These are phyloP conservation scores for Athalia circularis DNA, from an alignment of 2,888 invertebrate genomes.

Conservation along the genomic window DNA sequence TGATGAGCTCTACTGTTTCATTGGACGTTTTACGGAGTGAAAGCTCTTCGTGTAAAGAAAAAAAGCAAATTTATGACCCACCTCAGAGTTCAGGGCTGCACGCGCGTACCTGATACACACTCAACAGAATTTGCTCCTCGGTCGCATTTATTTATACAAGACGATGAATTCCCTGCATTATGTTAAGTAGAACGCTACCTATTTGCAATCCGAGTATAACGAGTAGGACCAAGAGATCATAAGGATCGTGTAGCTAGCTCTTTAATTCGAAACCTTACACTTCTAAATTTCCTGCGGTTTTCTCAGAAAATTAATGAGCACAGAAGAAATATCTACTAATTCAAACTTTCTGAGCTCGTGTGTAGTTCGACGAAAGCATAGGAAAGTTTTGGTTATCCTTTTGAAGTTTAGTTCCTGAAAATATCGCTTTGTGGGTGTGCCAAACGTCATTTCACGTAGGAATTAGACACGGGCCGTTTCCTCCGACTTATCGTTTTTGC, in stretches of 20 bases:
- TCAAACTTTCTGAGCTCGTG: background rate
- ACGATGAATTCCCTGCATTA: background rate
- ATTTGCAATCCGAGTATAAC: background rate
- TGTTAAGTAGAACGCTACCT: background rate
- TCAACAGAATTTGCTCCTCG: background rate
- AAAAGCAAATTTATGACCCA: background rate
- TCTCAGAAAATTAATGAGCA: background rate
- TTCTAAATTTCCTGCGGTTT: background rate
- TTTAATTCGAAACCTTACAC: background rate
- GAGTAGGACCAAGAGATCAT: too few species aligned
- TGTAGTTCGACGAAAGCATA: background rate
- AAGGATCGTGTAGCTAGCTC: too few species aligned
- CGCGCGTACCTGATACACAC: background rate
- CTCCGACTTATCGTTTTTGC: constrained; percentile 18
- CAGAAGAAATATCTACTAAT: background rate
- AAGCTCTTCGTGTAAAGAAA: background rate
- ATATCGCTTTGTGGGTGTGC: background rate
- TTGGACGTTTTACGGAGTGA: constrained; percentile 24
- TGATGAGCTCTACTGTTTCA: constrained; percentile 1
- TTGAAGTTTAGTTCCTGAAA: background rate
- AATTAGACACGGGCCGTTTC: constrained; percentile 15
- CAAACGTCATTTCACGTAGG: constrained; percentile 17
- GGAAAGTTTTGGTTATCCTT: background rate
- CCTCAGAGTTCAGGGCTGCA: background rate
- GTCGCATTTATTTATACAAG: background rate